Evolutionary conservation across 1,140 invertebrate genomes (phyloP).

Genomic region (Drosophila truncata): DNA sequence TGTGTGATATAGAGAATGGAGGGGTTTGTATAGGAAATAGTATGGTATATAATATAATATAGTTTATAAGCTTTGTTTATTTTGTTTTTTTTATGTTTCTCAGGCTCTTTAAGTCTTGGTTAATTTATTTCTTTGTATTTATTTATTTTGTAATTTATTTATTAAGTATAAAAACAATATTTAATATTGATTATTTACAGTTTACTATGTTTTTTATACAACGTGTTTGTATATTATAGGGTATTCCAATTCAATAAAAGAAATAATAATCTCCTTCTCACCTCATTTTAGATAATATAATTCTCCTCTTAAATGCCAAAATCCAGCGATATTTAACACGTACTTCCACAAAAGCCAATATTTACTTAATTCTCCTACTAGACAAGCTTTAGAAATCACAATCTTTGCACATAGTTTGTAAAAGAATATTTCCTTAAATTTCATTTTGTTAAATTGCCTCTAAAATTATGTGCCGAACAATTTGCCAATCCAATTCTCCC

Average conservation of each 20-base stretch:
- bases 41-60: background rate
- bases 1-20: background rate
- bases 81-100: too few species aligned
- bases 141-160: background rate
- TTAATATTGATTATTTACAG: too few species aligned
- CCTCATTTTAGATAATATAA: background rate
- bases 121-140: background rate
- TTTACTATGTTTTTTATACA: too few species aligned
- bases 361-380: conserved; percentile 3
- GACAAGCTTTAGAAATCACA: background rate
- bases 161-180: background rate
- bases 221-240: too few species aligned
- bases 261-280: too few species aligned
- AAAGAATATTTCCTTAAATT: conserved; percentile 47
- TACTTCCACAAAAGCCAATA: conserved; percentile 6
- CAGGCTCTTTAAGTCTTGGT: background rate
- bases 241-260: too few species aligned
- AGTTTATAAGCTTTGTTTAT: background rate
- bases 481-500: conserved; percentile 65
- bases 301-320: background rate
- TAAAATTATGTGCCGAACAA: conserved; percentile 73
- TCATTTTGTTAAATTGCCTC: conserved; percentile 73
- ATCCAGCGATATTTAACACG: background rate
- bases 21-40: background rate
- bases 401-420: conserved; percentile 11